Conservation (phyloP, 2,888 invertebrate species). For the Malthinus flaveolus region DNA sequence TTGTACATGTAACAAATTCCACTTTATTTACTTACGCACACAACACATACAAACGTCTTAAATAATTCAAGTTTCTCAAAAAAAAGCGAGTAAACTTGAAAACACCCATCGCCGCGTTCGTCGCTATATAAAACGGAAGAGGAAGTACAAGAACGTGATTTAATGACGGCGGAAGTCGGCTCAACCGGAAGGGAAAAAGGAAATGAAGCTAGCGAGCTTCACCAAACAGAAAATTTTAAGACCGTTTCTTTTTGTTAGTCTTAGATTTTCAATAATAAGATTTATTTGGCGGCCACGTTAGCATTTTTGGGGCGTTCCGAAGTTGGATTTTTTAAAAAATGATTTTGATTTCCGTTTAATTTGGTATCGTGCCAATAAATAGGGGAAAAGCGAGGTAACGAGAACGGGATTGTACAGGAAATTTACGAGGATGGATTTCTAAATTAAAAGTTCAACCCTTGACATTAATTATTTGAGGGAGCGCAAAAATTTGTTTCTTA, state of each 20-base stretch:
- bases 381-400: too few relatives aligned
- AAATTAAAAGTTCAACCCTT: too few relatives aligned
- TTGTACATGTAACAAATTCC: not conserved
- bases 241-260: constrained; percentile 9
- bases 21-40: not conserved
- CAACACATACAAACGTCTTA: not conserved
- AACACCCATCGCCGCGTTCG: constrained; percentile 7
- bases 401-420: too few relatives aligned
- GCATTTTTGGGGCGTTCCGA: not conserved
- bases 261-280: not conserved
- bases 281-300: not conserved
- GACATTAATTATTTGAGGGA: too few relatives aligned
- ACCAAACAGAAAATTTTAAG: constrained; percentile 27
- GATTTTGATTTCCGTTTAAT: not conserved
- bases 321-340: not conserved
- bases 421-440: too few relatives aligned
- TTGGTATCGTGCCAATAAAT: too few relatives aligned
- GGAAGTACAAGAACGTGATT: constrained; percentile 32
- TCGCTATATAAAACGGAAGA: constrained; percentile 25
- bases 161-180: constrained; percentile 31
- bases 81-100: constrained; percentile 16
- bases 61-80: constrained; percentile 3
- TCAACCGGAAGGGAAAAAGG: constrained; percentile 30
- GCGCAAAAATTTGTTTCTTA: too few relatives aligned
- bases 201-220: constrained; percentile 28